Percentiles rank a stretch among this genome's conserved stretches.
These are phyloP conservation scores for Drosophila rubida DNA, from an alignment of 2,888 invertebrate genomes.

Conservation along the genomic window DNA sequence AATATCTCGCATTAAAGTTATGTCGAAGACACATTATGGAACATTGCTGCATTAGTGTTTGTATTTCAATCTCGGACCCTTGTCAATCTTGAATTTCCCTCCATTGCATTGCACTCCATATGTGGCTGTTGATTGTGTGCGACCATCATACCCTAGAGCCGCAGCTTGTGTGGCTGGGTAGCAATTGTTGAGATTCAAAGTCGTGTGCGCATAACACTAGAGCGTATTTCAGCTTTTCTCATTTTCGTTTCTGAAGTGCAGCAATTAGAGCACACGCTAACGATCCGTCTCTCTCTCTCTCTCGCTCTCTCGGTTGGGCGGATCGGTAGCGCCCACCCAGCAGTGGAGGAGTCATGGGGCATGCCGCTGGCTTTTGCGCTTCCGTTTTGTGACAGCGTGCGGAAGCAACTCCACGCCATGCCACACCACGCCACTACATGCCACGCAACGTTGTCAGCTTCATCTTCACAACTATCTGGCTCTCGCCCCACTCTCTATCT, in stretches of 20 bases:
- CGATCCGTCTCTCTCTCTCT: conserved; percentile 13
- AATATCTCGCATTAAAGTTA: too few relatives aligned
- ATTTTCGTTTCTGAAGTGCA: conserved; percentile 49
- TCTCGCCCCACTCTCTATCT: neutral
- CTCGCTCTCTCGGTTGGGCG: neutral
- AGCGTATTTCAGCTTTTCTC: too few relatives aligned
- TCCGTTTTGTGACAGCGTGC: conserved; percentile 41
- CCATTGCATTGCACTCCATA: too few relatives aligned
- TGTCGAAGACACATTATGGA: too few relatives aligned
- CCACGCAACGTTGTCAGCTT: conserved; percentile 63
- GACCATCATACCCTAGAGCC: conserved; percentile 6
- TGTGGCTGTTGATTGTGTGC: too few relatives aligned
- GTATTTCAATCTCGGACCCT: too few relatives aligned
- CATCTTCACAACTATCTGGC: conserved; percentile 10
- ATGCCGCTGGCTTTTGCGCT: conserved; percentile 40
- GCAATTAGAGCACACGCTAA: conserved; percentile 63
- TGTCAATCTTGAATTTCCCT: too few relatives aligned
- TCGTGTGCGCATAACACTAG: conserved; percentile 9
- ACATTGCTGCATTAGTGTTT: too few relatives aligned
- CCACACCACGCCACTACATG: too few relatives aligned
- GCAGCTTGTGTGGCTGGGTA: neutral
- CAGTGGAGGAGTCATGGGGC: conserved; percentile 11
- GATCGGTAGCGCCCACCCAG: conserved; percentile 43
- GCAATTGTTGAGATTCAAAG: conserved; percentile 12
- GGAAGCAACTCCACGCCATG: conserved; percentile 50